These are phyloP conservation scores for Cosmorhoe ocellata DNA, from an alignment of 2,888 invertebrate species.

Conservation along the genomic window DNA sequence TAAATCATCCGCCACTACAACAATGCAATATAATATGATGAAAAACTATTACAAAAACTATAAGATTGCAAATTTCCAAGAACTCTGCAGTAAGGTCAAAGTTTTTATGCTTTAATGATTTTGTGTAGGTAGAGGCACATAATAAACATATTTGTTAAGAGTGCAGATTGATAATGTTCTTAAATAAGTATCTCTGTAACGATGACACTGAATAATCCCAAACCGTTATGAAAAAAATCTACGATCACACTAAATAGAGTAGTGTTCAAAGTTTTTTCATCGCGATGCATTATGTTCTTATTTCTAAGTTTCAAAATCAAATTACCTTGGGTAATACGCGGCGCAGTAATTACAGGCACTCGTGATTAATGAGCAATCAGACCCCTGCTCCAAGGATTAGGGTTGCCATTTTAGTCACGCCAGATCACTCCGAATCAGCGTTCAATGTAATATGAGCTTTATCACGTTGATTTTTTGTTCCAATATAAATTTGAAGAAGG, in stretches of 20 bases:
- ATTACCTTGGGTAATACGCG: slow-evolving; percentile 60
- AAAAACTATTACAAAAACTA: slow-evolving; percentile 13
- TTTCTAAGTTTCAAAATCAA: slow-evolving; percentile 70
- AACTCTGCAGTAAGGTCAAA: slow-evolving; percentile 6
- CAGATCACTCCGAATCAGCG: slow-evolving; percentile 2
- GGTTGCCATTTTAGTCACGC: slow-evolving; percentile 42
- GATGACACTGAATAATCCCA: too few relatives aligned
- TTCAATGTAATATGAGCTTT: not conserved
- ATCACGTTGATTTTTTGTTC: not conserved
- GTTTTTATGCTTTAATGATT: not conserved
- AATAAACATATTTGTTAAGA: too few relatives aligned
- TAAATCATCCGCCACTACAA: slow-evolving; percentile 23
- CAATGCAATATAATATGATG: not conserved
- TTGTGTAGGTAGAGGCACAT: too few relatives aligned
- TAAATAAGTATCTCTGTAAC: too few relatives aligned
- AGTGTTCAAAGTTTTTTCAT: slow-evolving; percentile 40
- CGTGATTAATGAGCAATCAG: slow-evolving; percentile 79
- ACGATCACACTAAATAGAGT: slow-evolving; percentile 17
- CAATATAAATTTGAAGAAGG: too few relatives aligned
- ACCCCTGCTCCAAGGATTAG: slow-evolving; percentile 54
- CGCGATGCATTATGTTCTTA: slow-evolving; percentile 56
- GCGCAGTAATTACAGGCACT: slow-evolving; percentile 71
- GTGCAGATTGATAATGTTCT: too few relatives aligned
- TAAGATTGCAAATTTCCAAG: slow-evolving; percentile 6
- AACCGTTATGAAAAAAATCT: too few relatives aligned